These are phyloP conservation scores for Alligator sinensis DNA, from an alignment of 2,113 vertebrate species.

Conservation along the genomic window DNA sequence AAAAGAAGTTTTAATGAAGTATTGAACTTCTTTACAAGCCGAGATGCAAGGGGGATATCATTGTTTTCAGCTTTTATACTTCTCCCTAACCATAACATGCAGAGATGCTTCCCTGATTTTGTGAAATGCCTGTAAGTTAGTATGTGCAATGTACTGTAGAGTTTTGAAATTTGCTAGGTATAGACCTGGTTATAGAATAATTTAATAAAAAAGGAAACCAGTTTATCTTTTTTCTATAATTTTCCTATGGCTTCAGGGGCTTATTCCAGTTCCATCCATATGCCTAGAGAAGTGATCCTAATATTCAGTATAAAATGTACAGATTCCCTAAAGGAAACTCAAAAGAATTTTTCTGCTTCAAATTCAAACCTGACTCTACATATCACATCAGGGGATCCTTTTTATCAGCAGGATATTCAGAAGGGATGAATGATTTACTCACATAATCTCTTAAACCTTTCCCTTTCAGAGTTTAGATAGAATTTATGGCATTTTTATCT, in stretches of 20 bases:
- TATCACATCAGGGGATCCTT: conserved; percentile 63
- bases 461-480: conserved; percentile 55
- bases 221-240: conserved; percentile 72
- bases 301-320: conserved; percentile 55
- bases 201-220: conserved; percentile 73
- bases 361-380: conserved; percentile 73
- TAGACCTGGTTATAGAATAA: conserved; percentile 71
- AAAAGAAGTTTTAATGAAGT: not conserved
- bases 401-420: conserved; percentile 74
- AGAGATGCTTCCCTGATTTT: conserved; percentile 22
- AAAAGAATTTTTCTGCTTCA: conserved; percentile 65
- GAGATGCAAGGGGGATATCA: not conserved
- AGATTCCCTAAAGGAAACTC: conserved; percentile 65
- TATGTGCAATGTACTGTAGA: conserved; percentile 25
- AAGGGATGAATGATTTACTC: conserved; percentile 74
- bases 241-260: conserved; percentile 57
- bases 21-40: not conserved
- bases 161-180: conserved; percentile 60
- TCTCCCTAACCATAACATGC: not conserved
- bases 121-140: conserved; percentile 45
- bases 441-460: conserved; percentile 73
- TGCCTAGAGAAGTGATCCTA: conserved; percentile 55
- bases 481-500: conserved; percentile 75
- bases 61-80: conserved; percentile 45
- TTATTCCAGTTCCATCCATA: conserved; percentile 38